Evolutionary conservation across 2,113 vertebrate genomes (phyloP), one percentile per base, ranked within the genome.

Genomic region (Struthidea cinerea): DNA sequence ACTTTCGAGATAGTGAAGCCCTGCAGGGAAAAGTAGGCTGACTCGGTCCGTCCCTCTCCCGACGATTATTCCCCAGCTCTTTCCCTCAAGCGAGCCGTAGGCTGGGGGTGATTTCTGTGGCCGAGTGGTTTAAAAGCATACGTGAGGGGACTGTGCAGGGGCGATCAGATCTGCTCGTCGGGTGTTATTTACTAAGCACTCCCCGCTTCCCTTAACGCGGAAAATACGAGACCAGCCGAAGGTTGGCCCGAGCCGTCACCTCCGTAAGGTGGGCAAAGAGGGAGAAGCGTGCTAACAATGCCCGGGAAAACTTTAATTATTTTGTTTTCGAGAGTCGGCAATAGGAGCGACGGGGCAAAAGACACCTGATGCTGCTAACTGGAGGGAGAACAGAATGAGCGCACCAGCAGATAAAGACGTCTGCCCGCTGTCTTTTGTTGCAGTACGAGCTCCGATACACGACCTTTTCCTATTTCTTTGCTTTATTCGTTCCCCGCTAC

Each of bases 251-350:
- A 81, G 32, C 16, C 26, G 4, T 16, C 77, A 6, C 42, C 44
- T 76, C 26, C 3, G 5, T 47, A 50, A 27, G 1, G 8, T 20
- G 33, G 16, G 30, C 28, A 32, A 18, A n/a, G 55, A 18, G 52
- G 47, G 53, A 83, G 33, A 65, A 69, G 35, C 5, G 4, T 52
- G 52, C 22, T 37, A 11, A 35, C 26, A 1, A 20, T 32, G 37
- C 7, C 16, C 14, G 3, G 27, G 39, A 19, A 50, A 56, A 11
- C 6, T 32, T 27, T 3, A 3, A 1, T n/a, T 11, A 2, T 27
- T 85, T 83, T 33, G 13, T 74, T 81, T 77, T 74, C 47, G 3
- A 39, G 47, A 24, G 23, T 37, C 22, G 7, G 39, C 20, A 13
- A 8, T 42, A 50, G 61, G 39, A 71, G 32, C 6, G 14, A 17